A percentile compares a stretch with the other conserved stretches of the same genome.
These are phyloP conservation scores for Arctia plantaginis DNA, from an alignment of 2,888 invertebrate genomes.

Conservation along the genomic window DNA sequence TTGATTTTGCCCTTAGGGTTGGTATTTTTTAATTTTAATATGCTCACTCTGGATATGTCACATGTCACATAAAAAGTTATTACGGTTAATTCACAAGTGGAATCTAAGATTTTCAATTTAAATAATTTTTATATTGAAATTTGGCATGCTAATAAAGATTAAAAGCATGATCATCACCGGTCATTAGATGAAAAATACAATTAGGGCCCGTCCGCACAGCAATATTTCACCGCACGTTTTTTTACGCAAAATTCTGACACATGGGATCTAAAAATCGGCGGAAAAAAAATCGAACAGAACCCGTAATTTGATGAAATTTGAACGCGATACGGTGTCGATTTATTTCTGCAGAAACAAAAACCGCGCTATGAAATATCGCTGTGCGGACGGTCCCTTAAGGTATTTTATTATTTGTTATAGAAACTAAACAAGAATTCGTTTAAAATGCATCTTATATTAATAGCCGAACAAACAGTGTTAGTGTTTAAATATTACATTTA, in stretches of 20 bases:
- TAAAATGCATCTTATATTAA: background rate
- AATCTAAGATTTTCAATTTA: background rate
- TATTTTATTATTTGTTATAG: slow-evolving; percentile 1
- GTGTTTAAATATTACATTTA: slow-evolving; percentile 26
- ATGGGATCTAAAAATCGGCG: no score
- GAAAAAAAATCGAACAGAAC: no score
- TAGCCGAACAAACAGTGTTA: background rate
- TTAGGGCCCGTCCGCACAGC: no score
- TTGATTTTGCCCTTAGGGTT: background rate
- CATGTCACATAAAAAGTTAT: background rate
- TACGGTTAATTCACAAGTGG: background rate
- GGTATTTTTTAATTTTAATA: background rate
- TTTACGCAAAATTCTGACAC: no score
- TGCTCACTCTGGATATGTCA: background rate
- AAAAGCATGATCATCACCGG: background rate
- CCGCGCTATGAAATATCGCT: no score
- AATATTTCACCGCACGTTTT: no score
- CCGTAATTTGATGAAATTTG: no score
- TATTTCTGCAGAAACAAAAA: no score
- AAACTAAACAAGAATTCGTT: slow-evolving; percentile 6
- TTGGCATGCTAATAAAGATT: background rate
- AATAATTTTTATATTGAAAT: background rate
- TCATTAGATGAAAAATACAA: background rate
- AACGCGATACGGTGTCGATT: no score
- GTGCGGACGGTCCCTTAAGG: no score